A percentile compares a stretch with the other conserved stretches of the same genome.
Evolutionary conservation across 2,888 invertebrate species (phyloP).

Genomic region (Lagria hirta): DNA sequence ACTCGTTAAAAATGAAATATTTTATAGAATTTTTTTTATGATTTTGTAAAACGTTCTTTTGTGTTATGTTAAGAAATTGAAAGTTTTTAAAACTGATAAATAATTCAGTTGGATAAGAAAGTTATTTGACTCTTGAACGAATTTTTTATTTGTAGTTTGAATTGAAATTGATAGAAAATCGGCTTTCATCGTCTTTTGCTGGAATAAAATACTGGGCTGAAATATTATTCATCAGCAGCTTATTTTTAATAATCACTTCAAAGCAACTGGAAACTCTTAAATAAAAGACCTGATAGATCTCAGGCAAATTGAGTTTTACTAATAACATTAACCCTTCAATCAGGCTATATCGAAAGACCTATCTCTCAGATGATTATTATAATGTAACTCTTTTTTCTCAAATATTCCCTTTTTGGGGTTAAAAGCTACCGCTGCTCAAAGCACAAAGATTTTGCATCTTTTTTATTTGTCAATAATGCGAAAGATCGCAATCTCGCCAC

Average conservation of each 20-base stretch:
- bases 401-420: slow-evolving; percentile 27
- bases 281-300: slow-evolving; percentile 33
- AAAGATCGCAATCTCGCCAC: background rate
- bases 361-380: slow-evolving; percentile 27
- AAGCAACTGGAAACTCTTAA: slow-evolving; percentile 29
- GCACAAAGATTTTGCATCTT: slow-evolving; percentile 15
- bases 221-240: slow-evolving; percentile 29
- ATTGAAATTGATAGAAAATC: slow-evolving; percentile 19
- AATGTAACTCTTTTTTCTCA: slow-evolving; percentile 27
- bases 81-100: no score
- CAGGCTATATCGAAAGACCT: slow-evolving; percentile 30
- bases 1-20: no score
- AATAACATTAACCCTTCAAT: slow-evolving; percentile 38
- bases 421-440: slow-evolving; percentile 22
- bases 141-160: slow-evolving; percentile 23
- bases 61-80: no score
- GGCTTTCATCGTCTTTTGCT: slow-evolving; percentile 14
- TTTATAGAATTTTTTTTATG: no score
- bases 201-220: slow-evolving; percentile 21
- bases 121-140: slow-evolving; percentile 19
- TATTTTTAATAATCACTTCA: slow-evolving; percentile 32
- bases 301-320: slow-evolving; percentile 34
- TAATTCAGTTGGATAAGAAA: no score
- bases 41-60: no score
- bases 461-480: slow-evolving; percentile 2